A percentile compares a stretch with the other conserved stretches of the same genome.
Conservation (phyloP, 1,140 invertebrate species). For the Antheraea pernyi region DNA sequence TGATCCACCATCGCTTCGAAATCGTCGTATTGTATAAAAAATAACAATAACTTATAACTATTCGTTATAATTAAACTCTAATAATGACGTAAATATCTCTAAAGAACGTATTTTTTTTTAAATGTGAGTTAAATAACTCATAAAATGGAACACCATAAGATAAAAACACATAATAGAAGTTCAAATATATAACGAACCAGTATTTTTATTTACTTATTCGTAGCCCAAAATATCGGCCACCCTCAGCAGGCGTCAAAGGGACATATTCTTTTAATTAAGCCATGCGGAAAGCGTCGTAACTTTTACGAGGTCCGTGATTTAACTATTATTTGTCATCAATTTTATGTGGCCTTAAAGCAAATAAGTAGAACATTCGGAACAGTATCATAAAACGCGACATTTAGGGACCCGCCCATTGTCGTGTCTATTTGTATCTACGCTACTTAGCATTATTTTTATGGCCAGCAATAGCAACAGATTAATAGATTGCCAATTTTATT, state of each 20-base stretch:
- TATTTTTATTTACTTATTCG: slow-evolving; percentile 29
- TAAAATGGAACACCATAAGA: too few relatives aligned
- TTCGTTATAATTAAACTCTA: too few relatives aligned
- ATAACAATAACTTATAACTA: too few relatives aligned
- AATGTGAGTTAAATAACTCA: too few relatives aligned
- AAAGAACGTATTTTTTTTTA: too few relatives aligned
- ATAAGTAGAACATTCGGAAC: slow-evolving; percentile 41
- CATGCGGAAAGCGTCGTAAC: slow-evolving; percentile 72
- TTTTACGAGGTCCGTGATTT: slow-evolving; percentile 76
- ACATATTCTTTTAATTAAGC: slow-evolving; percentile 79
- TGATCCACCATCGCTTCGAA: too few relatives aligned
- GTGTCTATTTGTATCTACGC: slow-evolving; percentile 9
- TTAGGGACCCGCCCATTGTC: slow-evolving; percentile 18
- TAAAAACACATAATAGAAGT: too few relatives aligned
- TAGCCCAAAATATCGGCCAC: slow-evolving; percentile 32
- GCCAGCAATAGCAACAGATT: neutral
- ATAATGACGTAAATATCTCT: too few relatives aligned
- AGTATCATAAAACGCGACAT: slow-evolving; percentile 37
- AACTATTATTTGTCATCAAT: slow-evolving; percentile 79
- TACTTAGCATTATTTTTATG: slow-evolving; percentile 11
- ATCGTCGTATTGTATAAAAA: too few relatives aligned
- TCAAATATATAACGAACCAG: neutral
- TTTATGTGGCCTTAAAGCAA: slow-evolving; percentile 73
- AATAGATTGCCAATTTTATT: neutral
- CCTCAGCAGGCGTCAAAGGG: slow-evolving; percentile 48